Base-by-base conservation (phyloP, 2,113 vertebrate species). In the Alectura lathami region DNA sequence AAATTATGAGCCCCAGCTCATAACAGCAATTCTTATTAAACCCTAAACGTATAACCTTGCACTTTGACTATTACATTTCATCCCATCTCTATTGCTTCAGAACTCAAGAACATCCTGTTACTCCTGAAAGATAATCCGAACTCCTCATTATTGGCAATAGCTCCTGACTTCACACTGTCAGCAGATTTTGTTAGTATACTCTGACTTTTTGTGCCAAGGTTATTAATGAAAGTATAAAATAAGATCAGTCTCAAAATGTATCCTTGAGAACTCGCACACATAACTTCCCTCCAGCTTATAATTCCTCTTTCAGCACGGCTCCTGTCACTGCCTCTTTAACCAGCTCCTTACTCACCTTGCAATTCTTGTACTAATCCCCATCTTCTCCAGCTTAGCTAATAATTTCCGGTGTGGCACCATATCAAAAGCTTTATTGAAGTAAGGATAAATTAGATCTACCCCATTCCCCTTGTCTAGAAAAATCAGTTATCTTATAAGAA, bases 141-240 rank as follows among this genome's bases (percentile, higher is more conserved):
- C 75, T 88, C 73, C 10, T 8, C 6, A 12, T 40, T 84, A 24
- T 60, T 93, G 92, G 88, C 91, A 81, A 77, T 34, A 92, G 60
- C 50, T 75, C 56, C 86, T 47, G 76, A 77, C 64, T 95, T 95
- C 90, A 83, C 85, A 57, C 0, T 13, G 68, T 95, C 94, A 95
- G 94, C 92, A 95, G 79, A 90, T 94, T 86, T 88, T 90, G 42
- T 94, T 94, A 92, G 94, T 88, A 60, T 81, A 72, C 42, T 81
- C 50, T 88, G 88, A 88, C 88, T 95, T 94, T 83, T 88, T 91
- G 42, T 93, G 91, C 91, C 68, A 93, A 95, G 92, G 95, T 96
- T 86, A 75, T 93, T 96, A 96, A 94, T 67, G 68, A 84, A 90
- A 94, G 86, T 62, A 76, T 92, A 81, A 93, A 96, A 91, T 77